phyloP scores from a whole-genome alignment of 2,888 invertebrate species.

The Hydroisotoma schaefferi region DNA sequence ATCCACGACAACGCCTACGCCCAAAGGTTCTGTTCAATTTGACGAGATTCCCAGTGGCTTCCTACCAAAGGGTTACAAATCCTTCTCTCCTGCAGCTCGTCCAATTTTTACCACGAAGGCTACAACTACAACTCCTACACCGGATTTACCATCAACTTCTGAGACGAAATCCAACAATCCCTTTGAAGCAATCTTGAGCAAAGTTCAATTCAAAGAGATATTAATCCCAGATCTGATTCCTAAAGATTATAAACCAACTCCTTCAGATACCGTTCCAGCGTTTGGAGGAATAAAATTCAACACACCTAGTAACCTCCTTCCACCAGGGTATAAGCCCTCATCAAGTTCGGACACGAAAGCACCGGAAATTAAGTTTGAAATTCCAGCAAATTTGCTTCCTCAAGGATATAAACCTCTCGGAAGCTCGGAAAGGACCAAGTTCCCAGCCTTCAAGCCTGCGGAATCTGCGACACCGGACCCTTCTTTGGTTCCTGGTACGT shows the following conservation, averaged over 20 bases:
- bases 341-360: conserved; percentile 51
- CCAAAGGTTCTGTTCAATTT: conserved; percentile 9
- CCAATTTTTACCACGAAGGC: conserved; percentile 44
- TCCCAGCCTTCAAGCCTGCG: conserved; percentile 55
- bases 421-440: conserved; percentile 14
- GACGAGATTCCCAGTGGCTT: neutral
- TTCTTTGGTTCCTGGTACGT: conserved; percentile 49
- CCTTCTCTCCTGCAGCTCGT: conserved; percentile 38
- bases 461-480: conserved; percentile 22
- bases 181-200: conserved; percentile 54
- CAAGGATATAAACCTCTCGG: conserved; percentile 29
- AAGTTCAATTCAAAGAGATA: conserved; percentile 54
- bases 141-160: conserved; percentile 16
- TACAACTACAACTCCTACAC: conserved; percentile 47
- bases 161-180: conserved; percentile 50
- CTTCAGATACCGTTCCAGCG: neutral
- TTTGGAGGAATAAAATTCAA: conserved; percentile 52
- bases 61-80: conserved; percentile 18
- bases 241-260: conserved; percentile 28
- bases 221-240: conserved; percentile 36
- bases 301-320: conserved; percentile 61
- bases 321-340: conserved; percentile 58
- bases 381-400: conserved; percentile 28
- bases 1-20: conserved; percentile 19
- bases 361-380: conserved; percentile 54